A percentile compares a stretch with the other conserved stretches of the same genome.
Conservation (phyloP, 2,888 invertebrate species). For the Theretra japonica region DNA sequence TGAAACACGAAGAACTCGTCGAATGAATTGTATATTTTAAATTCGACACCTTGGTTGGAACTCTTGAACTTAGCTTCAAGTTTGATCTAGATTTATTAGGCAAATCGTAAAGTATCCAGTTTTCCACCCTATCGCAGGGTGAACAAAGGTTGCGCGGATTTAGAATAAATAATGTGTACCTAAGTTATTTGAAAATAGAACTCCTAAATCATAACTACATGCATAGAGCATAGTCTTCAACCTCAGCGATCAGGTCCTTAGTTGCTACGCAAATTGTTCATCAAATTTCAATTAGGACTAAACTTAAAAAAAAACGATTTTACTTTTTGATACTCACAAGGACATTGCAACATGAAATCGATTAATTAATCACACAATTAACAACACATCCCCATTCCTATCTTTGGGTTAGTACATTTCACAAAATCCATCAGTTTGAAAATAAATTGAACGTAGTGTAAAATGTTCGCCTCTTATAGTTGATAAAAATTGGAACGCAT, state of each 20-base stretch:
- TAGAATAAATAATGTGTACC: neutral
- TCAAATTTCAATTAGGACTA: too few relatives aligned
- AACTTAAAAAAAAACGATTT: too few relatives aligned
- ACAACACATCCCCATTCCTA: neutral
- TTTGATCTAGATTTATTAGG: conserved; percentile 34
- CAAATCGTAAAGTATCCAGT: conserved; percentile 30
- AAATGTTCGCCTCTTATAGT: neutral
- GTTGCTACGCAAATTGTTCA: too few relatives aligned
- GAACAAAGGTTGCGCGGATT: neutral
- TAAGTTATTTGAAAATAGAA: neutral
- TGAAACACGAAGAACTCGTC: conserved; percentile 30
- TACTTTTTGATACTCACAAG: too few relatives aligned
- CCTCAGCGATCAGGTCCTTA: too few relatives aligned
- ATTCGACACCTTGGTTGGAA: conserved; percentile 29
- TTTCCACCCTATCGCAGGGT: neutral
- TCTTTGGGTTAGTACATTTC: too few relatives aligned
- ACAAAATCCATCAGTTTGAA: neutral
- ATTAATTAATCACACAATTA: neutral
- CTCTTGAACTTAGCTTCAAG: conserved; percentile 22
- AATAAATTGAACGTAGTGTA: neutral
- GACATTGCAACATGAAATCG: too few relatives aligned
- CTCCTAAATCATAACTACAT: too few relatives aligned
- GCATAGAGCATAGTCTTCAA: too few relatives aligned
- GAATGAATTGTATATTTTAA: conserved; percentile 29
- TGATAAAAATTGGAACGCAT: neutral